Evolutionary conservation across 2,113 vertebrate species (phyloP).

Genomic region (Gobius niger): DNA sequence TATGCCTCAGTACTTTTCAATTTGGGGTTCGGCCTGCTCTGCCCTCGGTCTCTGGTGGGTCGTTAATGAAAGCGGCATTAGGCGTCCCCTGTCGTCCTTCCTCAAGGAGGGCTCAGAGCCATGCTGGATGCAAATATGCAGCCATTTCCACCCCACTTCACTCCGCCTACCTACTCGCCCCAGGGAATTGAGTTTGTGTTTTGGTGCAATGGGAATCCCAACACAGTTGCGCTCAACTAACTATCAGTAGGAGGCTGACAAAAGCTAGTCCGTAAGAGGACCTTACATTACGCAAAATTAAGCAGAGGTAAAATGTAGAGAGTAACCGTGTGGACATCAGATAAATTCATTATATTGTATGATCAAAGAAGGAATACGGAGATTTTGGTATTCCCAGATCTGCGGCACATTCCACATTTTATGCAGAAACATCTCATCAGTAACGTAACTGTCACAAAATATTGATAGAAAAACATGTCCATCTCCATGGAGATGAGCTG

Average conservation of each 20-base stretch:
- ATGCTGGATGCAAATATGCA: conserved; percentile 37
- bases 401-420: no score
- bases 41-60: conserved; percentile 61
- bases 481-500: no score
- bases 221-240: background rate
- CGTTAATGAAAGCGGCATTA: conserved; percentile 75
- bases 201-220: conserved; percentile 13
- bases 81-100: conserved; percentile 53
- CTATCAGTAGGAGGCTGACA: background rate
- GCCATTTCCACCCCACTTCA: conserved; percentile 22
- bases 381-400: no score
- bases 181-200: conserved; percentile 3
- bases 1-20: conserved; percentile 76
- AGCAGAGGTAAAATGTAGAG: background rate
- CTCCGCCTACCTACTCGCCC: conserved; percentile 4
- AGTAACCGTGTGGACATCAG: background rate
- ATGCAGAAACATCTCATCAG: no score
- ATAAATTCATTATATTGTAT: background rate
- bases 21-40: conserved; percentile 65
- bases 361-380: background rate
- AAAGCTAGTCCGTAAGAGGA: background rate
- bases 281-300: background rate
- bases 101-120: conserved; percentile 46
- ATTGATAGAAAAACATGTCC: no score
- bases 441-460: no score